Evolutionary conservation across 2,797 vertebrate species (phyloP).

Genomic region (Platyrinchus mystaceus): DNA sequence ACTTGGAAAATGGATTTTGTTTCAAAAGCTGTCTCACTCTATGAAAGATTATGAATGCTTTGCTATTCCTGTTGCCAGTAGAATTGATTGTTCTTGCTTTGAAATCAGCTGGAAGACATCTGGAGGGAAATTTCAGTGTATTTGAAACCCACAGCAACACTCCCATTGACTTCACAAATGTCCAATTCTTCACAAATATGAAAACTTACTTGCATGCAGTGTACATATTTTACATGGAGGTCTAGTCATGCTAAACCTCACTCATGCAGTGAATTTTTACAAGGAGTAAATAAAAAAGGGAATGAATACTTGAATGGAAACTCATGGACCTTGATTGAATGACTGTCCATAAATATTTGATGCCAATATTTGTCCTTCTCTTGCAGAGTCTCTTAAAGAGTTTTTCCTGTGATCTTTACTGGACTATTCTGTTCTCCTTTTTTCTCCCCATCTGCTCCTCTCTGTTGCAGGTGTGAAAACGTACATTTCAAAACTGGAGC

Average conservation of each 20-base stretch:
- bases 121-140: neutral
- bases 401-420: neutral
- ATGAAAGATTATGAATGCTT: neutral
- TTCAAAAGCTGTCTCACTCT: neutral
- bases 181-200: neutral
- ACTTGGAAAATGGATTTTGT: conserved; percentile 14
- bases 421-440: neutral
- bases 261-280: neutral
- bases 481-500: neutral
- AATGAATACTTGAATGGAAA: conserved; percentile 17
- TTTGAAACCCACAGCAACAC: neutral
- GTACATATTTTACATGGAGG: neutral
- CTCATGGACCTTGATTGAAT: conserved; percentile 34
- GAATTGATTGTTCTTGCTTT: conserved; percentile 9
- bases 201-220: neutral
- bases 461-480: neutral
- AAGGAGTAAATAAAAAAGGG: conserved; percentile 14
- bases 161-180: neutral
- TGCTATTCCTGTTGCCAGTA: neutral
- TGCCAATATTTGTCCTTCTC: conserved; percentile 50
- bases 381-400: neutral
- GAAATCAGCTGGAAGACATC: neutral
- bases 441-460: neutral
- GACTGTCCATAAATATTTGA: conserved; percentile 56
- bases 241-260: neutral